Base-by-base conservation (phyloP, 2,113 vertebrate species). In the Gopherus evgoodei region DNA sequence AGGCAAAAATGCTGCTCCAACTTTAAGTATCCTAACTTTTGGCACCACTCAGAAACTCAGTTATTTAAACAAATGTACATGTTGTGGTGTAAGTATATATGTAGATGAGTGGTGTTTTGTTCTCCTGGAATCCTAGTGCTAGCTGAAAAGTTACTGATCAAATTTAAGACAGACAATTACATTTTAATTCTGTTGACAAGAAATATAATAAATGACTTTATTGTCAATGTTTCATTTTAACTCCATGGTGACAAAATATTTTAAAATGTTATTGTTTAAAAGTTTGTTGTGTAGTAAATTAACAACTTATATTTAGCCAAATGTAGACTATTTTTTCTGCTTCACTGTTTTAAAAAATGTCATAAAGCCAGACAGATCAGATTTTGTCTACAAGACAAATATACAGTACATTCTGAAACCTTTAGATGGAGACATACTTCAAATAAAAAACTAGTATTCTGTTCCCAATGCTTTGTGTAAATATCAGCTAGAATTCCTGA, bases 351-450 rank as follows among this genome's bases (percentile, higher is more conserved):
- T 91, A 88, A 53, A 96, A 95, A 88, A 4, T 57, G 11, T 96
- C 82, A 49, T 90, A 56, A 93, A 86, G 84, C 53, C 29, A 78
- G 35, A 80, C 54, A 85, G 16, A 65, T 94, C 38, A 92, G 80
- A 42, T 72, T 93, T 95, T 90, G 78, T 76, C 72, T 82, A 83
- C 78, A 94, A 96, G 76, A 44, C 65, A 94, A 95, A 84, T 80
- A 76, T 80, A 97, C 92, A 97, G 65, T 98, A 95, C 97, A 93
- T 80, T 52, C 8, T 69, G 65, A 95, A 95, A 90, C 99, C 99
- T 99, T 99, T 99, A 99, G 99, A 99, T 99, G 99, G 99, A 99
- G 98, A 99, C 98, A 99, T 98, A 99, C 98, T 97, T 98, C 99
- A 99, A 98, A 98, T 93, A 98, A 98, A 98, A 89, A 89, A n/a